Percentiles rank a stretch among this genome's conserved stretches.
These are phyloP conservation scores for Aplidium turbinatum DNA, from an alignment of 23 tunicate genomes.

Conservation along the genomic window DNA sequence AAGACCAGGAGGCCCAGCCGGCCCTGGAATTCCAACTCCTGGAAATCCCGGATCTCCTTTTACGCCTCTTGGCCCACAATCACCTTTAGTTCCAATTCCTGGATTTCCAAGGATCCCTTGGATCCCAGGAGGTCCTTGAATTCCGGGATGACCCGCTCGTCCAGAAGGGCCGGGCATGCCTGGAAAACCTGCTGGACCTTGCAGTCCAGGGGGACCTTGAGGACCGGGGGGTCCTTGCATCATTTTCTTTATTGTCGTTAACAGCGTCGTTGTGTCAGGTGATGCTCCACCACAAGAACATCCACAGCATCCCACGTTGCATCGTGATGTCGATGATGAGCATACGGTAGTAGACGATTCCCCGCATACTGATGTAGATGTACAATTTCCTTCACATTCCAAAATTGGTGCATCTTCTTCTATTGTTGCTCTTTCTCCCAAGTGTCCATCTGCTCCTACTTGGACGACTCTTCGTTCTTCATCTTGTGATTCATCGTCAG, in stretches of 20 bases:
- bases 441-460: too few species aligned
- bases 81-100: conserved; percentile 71
- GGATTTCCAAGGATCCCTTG: conserved; percentile 73
- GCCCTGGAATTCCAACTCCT: conserved; percentile 68
- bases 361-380: too few species aligned
- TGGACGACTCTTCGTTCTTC: too few species aligned
- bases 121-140: conserved; percentile 80
- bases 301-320: too few species aligned
- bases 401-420: too few species aligned
- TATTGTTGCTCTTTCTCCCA: too few species aligned
- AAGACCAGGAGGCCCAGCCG: conserved; percentile 78
- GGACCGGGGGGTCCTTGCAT: conserved; percentile 78
- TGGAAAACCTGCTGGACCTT: conserved; percentile 92
- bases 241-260: conserved; percentile 43
- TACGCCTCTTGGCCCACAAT: conserved; percentile 83
- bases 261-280: too few species aligned
- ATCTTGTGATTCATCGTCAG: too few species aligned
- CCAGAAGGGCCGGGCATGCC: conserved; percentile 97
- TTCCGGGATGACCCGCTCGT: conserved; percentile 78
- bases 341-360: too few species aligned
- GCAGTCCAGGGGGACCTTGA: conserved; percentile 81
- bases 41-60: conserved; percentile 85
- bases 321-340: too few species aligned
- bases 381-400: too few species aligned
- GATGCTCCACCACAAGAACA: too few species aligned